Evolutionary conservation across 2,113 vertebrate genomes (phyloP), one percentile per base, ranked within the genome.

Genomic region (Sclerurus mexicanus): DNA sequence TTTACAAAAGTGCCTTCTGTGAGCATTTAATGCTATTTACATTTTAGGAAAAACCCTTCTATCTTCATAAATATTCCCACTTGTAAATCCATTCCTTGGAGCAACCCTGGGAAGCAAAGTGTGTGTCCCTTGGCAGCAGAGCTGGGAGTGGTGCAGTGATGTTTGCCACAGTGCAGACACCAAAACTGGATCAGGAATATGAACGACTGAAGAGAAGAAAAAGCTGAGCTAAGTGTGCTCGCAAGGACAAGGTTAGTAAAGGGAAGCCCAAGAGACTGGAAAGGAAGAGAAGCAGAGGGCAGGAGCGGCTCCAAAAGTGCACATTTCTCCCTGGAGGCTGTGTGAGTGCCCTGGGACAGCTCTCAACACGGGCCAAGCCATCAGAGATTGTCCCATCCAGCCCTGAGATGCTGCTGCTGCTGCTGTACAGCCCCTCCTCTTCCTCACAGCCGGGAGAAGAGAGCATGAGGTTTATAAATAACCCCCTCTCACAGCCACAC

Each of bases 301-400:
- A 76, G 19, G 24, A 76, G 50, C 1, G 4, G 49, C 69, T 62
- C 3, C 0, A 39, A 46, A n/a, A 18, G 18, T 2, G 0, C 46
- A 27, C 9, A 3, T 33, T 85, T 44, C 9, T 28, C n/a, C 27
- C 64, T 3, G 2, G 14, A 49, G 42, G 5, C 22, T 19, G 10
- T 3, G 33, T 1, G 6, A 16, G 40, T 24, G 49, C 28, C 16
- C 22, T 4, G 27, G 22, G 27, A 52, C 72, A 62, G 60, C 37
- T 71, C 47, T 63, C 2, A 3, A 23, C 15, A 37, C 25, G 18
- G 0, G 5, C 37, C 21, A 64, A 39, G 16, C 1, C 2, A 42
- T n/a, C n/a, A 47, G 20, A 69, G 73, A 12, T 4, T 24, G 28
- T 80, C 39, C 24, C 52, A 50, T 30, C 33, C 49, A 12, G 12